Conservation (phyloP, 2,797 vertebrate genomes). For the Manis crassicaudata region DNA sequence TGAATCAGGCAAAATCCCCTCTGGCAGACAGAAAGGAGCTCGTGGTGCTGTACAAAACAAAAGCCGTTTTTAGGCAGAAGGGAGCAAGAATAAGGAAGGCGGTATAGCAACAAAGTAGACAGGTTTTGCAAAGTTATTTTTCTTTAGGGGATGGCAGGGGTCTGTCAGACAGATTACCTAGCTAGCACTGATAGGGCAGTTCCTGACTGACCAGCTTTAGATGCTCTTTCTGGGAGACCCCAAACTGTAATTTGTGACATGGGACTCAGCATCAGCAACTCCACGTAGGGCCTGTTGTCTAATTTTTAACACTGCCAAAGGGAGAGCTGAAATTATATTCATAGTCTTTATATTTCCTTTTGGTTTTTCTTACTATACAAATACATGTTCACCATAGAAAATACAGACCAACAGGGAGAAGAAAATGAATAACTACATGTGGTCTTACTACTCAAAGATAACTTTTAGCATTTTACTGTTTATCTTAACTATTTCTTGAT, state of each 20-base stretch:
- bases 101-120: not conserved
- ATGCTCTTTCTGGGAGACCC: not conserved
- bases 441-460: not conserved
- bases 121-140: not conserved
- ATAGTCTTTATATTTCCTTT: not conserved
- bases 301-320: not conserved
- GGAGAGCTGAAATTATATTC: not conserved
- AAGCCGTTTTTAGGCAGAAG: not conserved
- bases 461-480: not conserved
- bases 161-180: not conserved
- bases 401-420: not conserved
- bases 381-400: not conserved
- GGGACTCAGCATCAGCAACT: not conserved
- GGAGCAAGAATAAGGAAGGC: not conserved
- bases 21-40: not conserved
- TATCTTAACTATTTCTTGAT: not conserved
- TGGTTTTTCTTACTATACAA: not conserved
- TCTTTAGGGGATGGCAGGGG: not conserved
- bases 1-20: not conserved
- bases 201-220: not conserved
- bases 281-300: not conserved
- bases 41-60: not conserved
- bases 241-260: not conserved
- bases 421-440: not conserved
- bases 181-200: not conserved